These are phyloP conservation scores for Minunthozetes semirufus DNA, from an alignment of 2,888 invertebrate genomes.

Conservation along the genomic window DNA sequence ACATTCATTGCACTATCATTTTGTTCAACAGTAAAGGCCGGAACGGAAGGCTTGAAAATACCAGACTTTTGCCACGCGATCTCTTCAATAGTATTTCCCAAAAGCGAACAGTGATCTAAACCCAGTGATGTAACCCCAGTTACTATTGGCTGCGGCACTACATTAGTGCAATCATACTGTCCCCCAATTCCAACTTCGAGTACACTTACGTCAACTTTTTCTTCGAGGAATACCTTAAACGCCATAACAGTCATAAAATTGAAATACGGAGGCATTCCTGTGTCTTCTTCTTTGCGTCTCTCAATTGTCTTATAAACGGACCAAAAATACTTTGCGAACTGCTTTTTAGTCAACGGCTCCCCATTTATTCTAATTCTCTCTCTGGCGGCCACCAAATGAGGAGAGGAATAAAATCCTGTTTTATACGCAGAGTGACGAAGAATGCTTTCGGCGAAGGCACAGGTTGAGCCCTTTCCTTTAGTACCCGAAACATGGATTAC, in stretches of 20 bases:
- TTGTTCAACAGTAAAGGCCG: constrained; percentile 62
- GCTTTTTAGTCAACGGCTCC: constrained; percentile 61
- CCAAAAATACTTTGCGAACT: constrained; percentile 76
- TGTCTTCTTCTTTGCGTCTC: constrained; percentile 48
- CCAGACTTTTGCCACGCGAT: constrained; percentile 96
- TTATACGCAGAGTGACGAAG: constrained; percentile 71
- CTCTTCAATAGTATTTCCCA: constrained; percentile 72
- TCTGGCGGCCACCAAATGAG: constrained; percentile 82
- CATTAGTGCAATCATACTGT: constrained; percentile 84
- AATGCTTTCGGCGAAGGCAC: constrained; percentile 84
- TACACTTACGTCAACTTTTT: constrained; percentile 80
- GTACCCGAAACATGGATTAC: constrained; percentile 94
- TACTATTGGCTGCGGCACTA: constrained; percentile 72
- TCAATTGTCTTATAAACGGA: constrained; percentile 61
- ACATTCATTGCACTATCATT: constrained; percentile 60
- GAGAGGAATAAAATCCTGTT: constrained; percentile 86
- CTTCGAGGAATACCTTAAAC: constrained; percentile 72
- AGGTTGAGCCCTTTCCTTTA: constrained; percentile 92
- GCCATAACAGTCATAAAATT: constrained; percentile 87
- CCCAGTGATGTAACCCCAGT: constrained; percentile 86
- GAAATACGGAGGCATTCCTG: constrained; percentile 87
- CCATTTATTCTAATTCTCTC: constrained; percentile 89
- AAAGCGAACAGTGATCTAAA: constrained; percentile 74
- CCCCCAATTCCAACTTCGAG: constrained; percentile 98
- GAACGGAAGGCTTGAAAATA: constrained; percentile 71